A percentile compares a stretch with the other conserved stretches of the same genome.
Conservation (phyloP, 2,113 vertebrate genomes). For the Podarcis raffonei region DNA sequence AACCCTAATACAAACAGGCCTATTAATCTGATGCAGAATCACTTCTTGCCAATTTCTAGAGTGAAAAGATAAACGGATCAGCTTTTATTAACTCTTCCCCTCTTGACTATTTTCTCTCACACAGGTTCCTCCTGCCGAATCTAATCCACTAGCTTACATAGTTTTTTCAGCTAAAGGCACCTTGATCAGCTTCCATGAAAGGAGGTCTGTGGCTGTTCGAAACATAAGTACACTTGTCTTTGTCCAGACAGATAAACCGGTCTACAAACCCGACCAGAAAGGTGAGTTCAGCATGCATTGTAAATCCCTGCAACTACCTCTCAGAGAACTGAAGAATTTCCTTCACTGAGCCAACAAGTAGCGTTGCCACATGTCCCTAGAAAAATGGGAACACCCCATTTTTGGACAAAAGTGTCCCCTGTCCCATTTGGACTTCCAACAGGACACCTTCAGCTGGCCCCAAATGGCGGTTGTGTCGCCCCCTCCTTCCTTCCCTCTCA, state of each 20-base stretch:
- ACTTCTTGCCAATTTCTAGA: background rate
- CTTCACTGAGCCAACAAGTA: too few relatives aligned
- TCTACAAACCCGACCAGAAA: constrained; percentile 51
- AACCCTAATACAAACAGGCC: background rate
- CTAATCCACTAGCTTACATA: constrained; percentile 51
- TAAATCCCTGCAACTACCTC: background rate
- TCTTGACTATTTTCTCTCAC: background rate
- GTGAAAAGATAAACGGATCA: background rate
- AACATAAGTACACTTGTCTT: constrained; percentile 37
- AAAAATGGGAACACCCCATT: too few relatives aligned
- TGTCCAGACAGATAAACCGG: constrained; percentile 36
- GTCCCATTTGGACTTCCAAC: too few relatives aligned
- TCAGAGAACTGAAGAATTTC: background rate
- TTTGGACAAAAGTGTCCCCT: too few relatives aligned
- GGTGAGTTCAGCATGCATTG: constrained; percentile 33
- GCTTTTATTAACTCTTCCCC: background rate
- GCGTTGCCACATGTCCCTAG: too few relatives aligned
- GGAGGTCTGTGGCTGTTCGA: constrained; percentile 44
- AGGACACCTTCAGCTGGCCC: too few relatives aligned
- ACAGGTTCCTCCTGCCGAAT: constrained; percentile 36
- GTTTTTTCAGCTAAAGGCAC: constrained; percentile 40
- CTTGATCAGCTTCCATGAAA: constrained; percentile 39
- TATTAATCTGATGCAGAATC: background rate
- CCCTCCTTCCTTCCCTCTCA: too few relatives aligned
- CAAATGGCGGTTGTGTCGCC: too few relatives aligned